phyloP scores from a whole-genome alignment of 2,888 invertebrate species.

The Coronaproctus castanopsis region DNA sequence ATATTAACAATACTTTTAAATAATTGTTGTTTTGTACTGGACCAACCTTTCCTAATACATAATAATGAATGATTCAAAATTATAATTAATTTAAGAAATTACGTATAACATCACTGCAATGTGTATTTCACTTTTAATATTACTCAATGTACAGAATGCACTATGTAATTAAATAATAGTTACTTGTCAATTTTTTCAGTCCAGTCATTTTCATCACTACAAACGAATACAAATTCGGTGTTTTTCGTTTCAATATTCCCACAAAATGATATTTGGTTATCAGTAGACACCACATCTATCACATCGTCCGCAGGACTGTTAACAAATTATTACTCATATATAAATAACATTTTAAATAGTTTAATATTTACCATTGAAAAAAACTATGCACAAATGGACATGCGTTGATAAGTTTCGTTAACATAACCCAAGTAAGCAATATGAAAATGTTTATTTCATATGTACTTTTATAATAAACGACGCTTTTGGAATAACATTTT shows the following conservation, averaged over 20 bases:
- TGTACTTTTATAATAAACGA: too few relatives aligned
- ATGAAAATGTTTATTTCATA: not conserved
- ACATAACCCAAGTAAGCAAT: too few relatives aligned
- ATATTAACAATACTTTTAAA: not conserved
- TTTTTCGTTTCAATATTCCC: not conserved
- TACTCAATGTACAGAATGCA: too few relatives aligned
- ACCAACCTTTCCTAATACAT: not conserved
- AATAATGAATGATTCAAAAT: too few relatives aligned
- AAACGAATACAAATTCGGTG: not conserved
- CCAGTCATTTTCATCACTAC: not conserved
- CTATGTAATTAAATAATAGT: too few relatives aligned
- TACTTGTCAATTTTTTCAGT: not conserved
- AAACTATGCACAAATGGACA: not conserved
- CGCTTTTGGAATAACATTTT: not conserved
- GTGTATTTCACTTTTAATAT: too few relatives aligned
- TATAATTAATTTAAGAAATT: too few relatives aligned
- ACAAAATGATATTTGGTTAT: not conserved
- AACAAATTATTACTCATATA: not conserved
- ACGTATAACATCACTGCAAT: too few relatives aligned
- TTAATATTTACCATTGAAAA: not conserved
- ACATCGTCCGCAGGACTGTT: not conserved
- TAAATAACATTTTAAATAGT: not conserved
- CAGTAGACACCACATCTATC: not conserved
- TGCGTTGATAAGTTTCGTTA: too few relatives aligned
- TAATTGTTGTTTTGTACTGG: not conserved